Conservation (phyloP, 2,113 vertebrate species). For the Anhinga rufa region DNA sequence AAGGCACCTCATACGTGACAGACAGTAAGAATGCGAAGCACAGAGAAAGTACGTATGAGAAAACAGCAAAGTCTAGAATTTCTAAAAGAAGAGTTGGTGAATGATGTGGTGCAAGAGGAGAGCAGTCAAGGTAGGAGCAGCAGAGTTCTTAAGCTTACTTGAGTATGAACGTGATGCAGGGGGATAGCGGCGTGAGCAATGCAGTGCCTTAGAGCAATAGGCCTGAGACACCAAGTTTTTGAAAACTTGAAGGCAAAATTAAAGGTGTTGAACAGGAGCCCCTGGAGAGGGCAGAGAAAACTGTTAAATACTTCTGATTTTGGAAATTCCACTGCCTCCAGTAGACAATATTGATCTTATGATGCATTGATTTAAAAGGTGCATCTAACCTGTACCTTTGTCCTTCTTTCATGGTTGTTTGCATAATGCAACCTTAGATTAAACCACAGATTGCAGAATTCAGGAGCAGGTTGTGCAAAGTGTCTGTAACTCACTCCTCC, state of each 20-base stretch:
- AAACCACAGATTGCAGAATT: conserved; percentile 45
- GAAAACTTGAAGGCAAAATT: not conserved
- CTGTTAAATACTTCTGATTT: not conserved
- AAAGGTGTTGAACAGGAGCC: not conserved
- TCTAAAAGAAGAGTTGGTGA: not conserved
- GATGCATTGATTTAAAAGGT: not conserved
- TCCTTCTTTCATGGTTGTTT: conserved; percentile 1
- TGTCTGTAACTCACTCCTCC: not conserved
- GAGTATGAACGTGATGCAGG: not conserved
- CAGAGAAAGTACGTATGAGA: not conserved
- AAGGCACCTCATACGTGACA: not conserved
- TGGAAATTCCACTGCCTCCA: not conserved
- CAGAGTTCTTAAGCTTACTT: not conserved
- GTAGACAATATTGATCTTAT: not conserved
- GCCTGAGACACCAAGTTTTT: not conserved
- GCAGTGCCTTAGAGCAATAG: not conserved
- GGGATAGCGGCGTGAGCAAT: not conserved
- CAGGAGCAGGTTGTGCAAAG: not conserved
- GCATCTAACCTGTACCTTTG: not conserved
- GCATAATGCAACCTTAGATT: conserved; percentile 23
- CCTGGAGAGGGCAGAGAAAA: not conserved
- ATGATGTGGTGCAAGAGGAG: not conserved
- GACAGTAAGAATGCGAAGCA: not conserved
- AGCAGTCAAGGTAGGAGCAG: not conserved
- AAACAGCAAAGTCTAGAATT: not conserved